Conservation (phyloP, 2,113 vertebrate genomes). For the Megaceryle maxima region DNA sequence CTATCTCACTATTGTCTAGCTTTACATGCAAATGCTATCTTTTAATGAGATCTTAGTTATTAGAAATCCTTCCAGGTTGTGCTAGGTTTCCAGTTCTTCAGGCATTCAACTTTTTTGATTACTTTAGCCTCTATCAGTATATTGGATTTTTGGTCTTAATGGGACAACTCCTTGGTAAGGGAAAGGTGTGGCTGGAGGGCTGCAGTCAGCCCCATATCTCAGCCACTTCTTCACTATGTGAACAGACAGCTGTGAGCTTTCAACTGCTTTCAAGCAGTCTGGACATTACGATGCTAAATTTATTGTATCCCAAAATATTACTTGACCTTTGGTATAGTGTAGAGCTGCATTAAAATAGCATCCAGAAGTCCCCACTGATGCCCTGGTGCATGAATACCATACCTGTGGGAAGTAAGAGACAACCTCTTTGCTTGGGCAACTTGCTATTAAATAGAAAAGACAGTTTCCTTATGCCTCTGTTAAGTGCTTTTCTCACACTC, state of each 20-base stretch:
- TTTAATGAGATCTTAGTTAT: conserved; percentile 89
- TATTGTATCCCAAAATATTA: background rate
- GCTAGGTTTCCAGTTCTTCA: conserved; percentile 62
- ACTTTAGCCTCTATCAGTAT: conserved; percentile 50
- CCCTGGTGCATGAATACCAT: background rate
- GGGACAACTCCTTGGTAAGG: background rate
- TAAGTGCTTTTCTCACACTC: background rate
- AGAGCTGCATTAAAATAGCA: background rate
- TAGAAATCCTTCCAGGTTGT: conserved; percentile 72
- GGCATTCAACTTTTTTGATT: conserved; percentile 71
- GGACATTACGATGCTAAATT: background rate
- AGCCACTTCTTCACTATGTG: background rate
- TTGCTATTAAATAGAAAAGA: background rate
- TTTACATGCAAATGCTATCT: conserved; percentile 74
- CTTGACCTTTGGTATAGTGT: background rate
- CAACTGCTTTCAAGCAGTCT: background rate
- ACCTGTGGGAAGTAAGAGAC: background rate
- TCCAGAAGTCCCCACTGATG: background rate
- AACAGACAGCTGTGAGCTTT: background rate
- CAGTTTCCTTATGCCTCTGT: background rate
- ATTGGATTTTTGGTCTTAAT: conserved; percentile 42
- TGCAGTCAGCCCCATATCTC: background rate
- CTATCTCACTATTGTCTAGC: conserved; percentile 46
- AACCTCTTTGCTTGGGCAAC: background rate
- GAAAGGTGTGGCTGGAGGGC: background rate